phyloP scores from a whole-genome alignment of 2,888 invertebrate species.

The Seira ritae region DNA sequence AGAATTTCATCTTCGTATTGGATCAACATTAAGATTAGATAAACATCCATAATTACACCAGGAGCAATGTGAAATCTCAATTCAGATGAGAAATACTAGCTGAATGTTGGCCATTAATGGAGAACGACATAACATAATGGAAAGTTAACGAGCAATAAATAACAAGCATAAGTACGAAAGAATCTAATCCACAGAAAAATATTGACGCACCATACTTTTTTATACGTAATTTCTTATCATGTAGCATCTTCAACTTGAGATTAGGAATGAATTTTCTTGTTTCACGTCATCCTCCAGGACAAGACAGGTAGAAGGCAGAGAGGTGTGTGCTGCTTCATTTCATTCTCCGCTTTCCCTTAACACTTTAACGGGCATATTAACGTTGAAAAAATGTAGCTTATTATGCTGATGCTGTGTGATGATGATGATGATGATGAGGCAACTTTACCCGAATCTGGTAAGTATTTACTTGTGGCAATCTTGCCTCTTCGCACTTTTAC shows the following conservation, averaged over 20 bases:
- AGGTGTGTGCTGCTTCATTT: background rate
- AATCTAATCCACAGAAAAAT: too few species aligned
- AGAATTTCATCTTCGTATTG: too few species aligned
- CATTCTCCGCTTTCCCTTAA: slow-evolving; percentile 15
- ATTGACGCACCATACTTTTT: too few species aligned
- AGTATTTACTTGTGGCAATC: background rate
- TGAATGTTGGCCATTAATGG: too few species aligned
- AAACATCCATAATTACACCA: too few species aligned
- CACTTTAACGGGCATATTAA: slow-evolving; percentile 13
- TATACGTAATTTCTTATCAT: background rate
- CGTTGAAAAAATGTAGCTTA: background rate
- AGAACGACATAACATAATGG: too few species aligned
- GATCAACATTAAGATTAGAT: too few species aligned
- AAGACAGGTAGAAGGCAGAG: background rate
- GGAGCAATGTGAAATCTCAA: too few species aligned
- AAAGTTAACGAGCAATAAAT: too few species aligned
- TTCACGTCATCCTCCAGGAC: slow-evolving; percentile 10
- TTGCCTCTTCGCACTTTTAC: slow-evolving; percentile 10
- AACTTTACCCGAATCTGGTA: background rate
- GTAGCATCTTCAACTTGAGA: background rate
- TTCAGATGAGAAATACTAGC: too few species aligned
- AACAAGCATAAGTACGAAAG: too few species aligned
- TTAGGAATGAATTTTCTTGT: slow-evolving; percentile 14
- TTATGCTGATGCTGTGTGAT: slow-evolving; percentile 1
- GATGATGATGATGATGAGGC: background rate